Evolutionary conservation across 2,113 vertebrate species (phyloP).

Genomic region (Pristiophorus japonicus): DNA sequence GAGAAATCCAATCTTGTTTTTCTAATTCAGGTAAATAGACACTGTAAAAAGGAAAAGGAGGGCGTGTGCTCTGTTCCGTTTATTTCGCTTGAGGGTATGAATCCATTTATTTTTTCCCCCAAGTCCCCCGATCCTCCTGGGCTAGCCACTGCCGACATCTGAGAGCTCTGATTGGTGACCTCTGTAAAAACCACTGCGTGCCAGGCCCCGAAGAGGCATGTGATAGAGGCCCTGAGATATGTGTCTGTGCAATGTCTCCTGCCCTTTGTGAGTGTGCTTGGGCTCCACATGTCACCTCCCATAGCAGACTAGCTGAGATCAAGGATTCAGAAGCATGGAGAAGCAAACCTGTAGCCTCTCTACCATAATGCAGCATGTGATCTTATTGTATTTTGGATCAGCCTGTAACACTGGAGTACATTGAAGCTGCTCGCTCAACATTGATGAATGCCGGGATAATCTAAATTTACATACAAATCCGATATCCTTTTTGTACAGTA

Average conservation of each 20-base stretch:
- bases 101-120: background rate
- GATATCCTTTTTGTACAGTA: background rate
- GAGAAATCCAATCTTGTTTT: background rate
- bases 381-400: background rate
- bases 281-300: background rate
- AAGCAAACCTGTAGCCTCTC: background rate
- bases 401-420: background rate
- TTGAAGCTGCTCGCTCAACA: background rate
- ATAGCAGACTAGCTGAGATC: background rate
- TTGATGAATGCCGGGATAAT: background rate
- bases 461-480: background rate
- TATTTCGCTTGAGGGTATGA: background rate
- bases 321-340: background rate
- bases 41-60: constrained; percentile 18
- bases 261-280: background rate
- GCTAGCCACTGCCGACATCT: background rate
- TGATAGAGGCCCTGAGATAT: background rate
- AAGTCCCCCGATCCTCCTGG: background rate
- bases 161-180: background rate
- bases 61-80: background rate
- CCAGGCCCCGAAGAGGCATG: background rate
- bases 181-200: background rate
- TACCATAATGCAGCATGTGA: background rate
- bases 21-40: background rate
- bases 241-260: background rate